These are phyloP conservation scores for Cydia amplana DNA, from an alignment of 1,140 invertebrate genomes.

Conservation along the genomic window DNA sequence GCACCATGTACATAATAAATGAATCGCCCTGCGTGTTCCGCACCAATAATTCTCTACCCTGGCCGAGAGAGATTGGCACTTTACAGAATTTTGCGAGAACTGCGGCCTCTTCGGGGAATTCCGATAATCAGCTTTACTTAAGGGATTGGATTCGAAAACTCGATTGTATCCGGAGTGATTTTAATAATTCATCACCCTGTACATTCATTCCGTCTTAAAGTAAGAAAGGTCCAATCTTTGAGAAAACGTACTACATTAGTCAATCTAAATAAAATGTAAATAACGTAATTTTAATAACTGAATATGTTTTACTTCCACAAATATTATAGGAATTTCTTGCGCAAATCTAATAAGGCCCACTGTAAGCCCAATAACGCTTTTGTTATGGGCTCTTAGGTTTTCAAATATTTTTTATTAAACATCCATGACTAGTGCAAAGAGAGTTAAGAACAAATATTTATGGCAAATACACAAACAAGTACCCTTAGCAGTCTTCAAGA, in stretches of 20 bases:
- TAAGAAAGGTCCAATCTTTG: slow-evolving; percentile 46
- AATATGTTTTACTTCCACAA: too few species aligned
- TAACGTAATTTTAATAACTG: neutral
- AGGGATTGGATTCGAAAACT: slow-evolving; percentile 74
- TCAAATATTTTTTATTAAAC: too few species aligned
- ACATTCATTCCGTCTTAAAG: slow-evolving; percentile 49
- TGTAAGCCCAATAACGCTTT: too few species aligned
- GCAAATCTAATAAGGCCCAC: too few species aligned
- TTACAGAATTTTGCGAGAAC: slow-evolving; percentile 66
- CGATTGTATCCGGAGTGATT: slow-evolving; percentile 73
- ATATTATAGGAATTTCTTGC: too few species aligned
- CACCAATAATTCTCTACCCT: slow-evolving; percentile 59
- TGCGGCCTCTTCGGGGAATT: slow-evolving; percentile 56
- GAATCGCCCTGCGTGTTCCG: slow-evolving; percentile 56
- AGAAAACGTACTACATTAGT: slow-evolving; percentile 42
- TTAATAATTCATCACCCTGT: slow-evolving; percentile 74
- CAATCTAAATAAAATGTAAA: slow-evolving; percentile 33
- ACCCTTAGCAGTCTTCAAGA: too few species aligned
- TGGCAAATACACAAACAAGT: too few species aligned
- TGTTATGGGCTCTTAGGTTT: too few species aligned
- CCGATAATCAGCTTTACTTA: slow-evolving; percentile 76
- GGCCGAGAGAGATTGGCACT: slow-evolving; percentile 67
- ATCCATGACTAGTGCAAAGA: too few species aligned
- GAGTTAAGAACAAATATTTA: too few species aligned
- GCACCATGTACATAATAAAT: slow-evolving; percentile 65